phyloP scores from a whole-genome alignment of 1,140 invertebrate genomes.

The Nylanderia fulva region DNA sequence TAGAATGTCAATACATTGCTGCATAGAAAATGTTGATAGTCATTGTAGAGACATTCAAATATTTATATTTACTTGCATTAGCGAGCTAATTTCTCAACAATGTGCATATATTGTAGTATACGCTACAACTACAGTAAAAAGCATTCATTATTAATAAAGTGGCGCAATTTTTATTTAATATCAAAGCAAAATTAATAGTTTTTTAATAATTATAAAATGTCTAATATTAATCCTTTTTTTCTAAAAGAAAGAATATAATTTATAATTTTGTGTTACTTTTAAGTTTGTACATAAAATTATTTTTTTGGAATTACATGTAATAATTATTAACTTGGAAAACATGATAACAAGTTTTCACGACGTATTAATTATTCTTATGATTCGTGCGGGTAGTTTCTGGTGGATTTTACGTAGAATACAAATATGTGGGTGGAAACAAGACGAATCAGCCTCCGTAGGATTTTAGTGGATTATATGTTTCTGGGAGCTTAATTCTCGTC shows the following conservation, averaged over 20 bases:
- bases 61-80: slow-evolving; percentile 6
- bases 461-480: slow-evolving; percentile 29
- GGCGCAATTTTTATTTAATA: slow-evolving; percentile 1
- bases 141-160: slow-evolving; percentile 5
- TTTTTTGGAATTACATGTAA: background rate
- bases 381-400: background rate
- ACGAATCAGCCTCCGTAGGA: slow-evolving; percentile 28
- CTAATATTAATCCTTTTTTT: no score
- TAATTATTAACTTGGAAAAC: background rate
- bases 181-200: background rate
- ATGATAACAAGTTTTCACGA: slow-evolving; percentile 21
- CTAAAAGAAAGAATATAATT: no score
- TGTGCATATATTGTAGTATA: no score
- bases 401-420: slow-evolving; percentile 9
- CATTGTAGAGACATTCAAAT: background rate
- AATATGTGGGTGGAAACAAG: slow-evolving; percentile 16
- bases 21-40: background rate
- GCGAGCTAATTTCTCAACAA: slow-evolving; percentile 1
- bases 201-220: background rate
- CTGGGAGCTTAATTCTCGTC: slow-evolving; percentile 36
- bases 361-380: slow-evolving; percentile 38
- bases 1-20: slow-evolving; percentile 17
- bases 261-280: no score
- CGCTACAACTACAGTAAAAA: background rate
- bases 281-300: background rate